These are phyloP conservation scores for Drosophila grimshawi DNA, from an alignment of 1,140 invertebrate genomes.

Conservation along the genomic window DNA sequence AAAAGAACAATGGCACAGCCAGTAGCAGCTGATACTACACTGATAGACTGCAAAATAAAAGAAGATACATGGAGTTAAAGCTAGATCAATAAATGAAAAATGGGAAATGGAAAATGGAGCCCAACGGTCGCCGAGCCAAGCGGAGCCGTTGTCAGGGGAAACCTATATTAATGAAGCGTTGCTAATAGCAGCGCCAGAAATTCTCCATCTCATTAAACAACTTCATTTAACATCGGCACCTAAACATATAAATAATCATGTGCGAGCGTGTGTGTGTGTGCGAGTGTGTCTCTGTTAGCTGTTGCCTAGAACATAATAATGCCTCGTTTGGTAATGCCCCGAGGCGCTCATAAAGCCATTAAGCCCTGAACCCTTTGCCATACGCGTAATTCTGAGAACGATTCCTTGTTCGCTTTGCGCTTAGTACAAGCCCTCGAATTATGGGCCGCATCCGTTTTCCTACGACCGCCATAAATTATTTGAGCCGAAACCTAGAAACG, in stretches of 20 bases:
- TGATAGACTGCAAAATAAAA: no score
- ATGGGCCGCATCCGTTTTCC: conserved; percentile 28
- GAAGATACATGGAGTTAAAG: not conserved
- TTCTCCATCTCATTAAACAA: conserved; percentile 44
- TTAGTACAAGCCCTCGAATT: conserved; percentile 43
- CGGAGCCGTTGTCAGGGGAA: not conserved
- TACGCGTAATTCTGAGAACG: conserved; percentile 61
- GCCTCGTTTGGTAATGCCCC: conserved; percentile 67
- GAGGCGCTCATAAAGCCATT: conserved; percentile 78
- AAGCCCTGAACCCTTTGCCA: conserved; percentile 67
- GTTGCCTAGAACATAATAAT: conserved; percentile 67
- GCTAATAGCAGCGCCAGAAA: not conserved
- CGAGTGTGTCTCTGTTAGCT: conserved; percentile 18
- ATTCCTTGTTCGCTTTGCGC: conserved; percentile 44
- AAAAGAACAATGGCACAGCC: conserved; percentile 17
- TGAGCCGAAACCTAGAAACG: conserved; percentile 6
- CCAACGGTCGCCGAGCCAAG: not conserved
- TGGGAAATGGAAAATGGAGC: not conserved
- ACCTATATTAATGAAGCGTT: conserved; percentile 2
- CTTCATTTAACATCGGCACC: conserved; percentile 47
- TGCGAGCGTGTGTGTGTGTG: conserved; percentile 30
- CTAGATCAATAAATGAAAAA: not conserved
- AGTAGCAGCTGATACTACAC: not conserved
- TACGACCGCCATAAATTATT: conserved; percentile 74
- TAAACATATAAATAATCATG: conserved; percentile 33